Base-by-base conservation (phyloP, 2,113 vertebrate species). In the Athene cunicularia region DNA sequence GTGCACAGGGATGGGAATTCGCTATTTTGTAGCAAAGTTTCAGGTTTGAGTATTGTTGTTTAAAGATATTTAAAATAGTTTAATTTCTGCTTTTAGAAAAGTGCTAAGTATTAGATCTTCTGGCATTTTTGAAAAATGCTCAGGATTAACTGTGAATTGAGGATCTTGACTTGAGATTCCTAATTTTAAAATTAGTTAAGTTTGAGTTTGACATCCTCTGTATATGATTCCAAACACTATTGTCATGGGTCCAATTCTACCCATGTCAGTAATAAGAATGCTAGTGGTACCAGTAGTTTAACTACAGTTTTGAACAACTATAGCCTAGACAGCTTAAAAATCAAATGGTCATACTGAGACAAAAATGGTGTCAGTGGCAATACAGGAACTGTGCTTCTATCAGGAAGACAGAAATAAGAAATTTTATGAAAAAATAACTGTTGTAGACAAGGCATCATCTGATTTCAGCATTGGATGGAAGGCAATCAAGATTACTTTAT, bases 191-290 rank as follows among this genome's bases (percentile, higher is more conserved):
- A 28, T 39, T 0, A 58, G 3, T 62, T 62, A 41, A 52, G 5
- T 30, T 71, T 45, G n/a, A 64, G 6, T 80, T 52, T 80, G 23
- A 49, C 12, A 63, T 59, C 14, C 28, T 77, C 23, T 60, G 30
- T 13, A 35, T 2, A 2, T 27, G 55, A 74, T 89, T 89, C 26
- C 18, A 64, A 95, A 76, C 6, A 14, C 2, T 47, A 2, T 37
- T 86, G 12, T 62, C 50, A 43, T 0, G 0, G 1, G 3, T 71
- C 24, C 8, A 26, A 3, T 76, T 70, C 56, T 76, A 35, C 21
- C 8, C 3, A 14, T 37, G 18, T 9, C 14, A 74, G 32, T 28
- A 81, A 45, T 53, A 74, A 58, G 52, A 85, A 70, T 28, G 26
- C 6, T 49, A 45, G 12, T 4, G 1, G 8, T 55, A 59, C 12